These are phyloP conservation scores for Protonemura montana DNA, from an alignment of 2,888 invertebrate species.

Conservation along the genomic window DNA sequence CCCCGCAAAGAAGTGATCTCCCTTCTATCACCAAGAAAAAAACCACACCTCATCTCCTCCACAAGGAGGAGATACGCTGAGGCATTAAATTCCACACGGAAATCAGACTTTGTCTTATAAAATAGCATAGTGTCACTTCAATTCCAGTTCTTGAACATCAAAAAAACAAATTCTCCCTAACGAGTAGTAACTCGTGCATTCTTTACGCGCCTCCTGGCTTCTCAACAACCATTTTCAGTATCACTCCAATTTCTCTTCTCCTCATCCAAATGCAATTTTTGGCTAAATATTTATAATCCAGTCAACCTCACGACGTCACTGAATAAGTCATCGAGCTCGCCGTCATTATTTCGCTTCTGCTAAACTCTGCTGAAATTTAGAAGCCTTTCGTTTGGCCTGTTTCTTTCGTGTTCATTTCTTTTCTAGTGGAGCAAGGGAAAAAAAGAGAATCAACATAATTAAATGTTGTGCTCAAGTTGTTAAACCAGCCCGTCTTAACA, in stretches of 20 bases:
- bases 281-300: not conserved
- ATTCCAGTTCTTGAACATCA: not conserved
- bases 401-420: not conserved
- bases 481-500: not conserved
- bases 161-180: not conserved
- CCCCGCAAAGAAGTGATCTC: no score
- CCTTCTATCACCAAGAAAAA: not conserved
- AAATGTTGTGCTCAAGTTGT: not conserved
- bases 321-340: not conserved
- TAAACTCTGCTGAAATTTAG: not conserved
- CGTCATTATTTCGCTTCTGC: not conserved
- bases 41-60: not conserved
- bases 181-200: not conserved
- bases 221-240: not conserved
- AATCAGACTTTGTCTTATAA: not conserved
- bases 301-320: not conserved
- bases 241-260: not conserved
- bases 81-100: not conserved
- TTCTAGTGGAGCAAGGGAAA: not conserved
- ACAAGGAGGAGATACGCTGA: no score
- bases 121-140: not conserved
- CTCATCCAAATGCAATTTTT: not conserved
- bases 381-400: not conserved
- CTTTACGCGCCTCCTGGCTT: not conserved
- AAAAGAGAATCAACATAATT: slow-evolving; percentile 29